phyloP scores from a whole-genome alignment of 1,140 invertebrate species.

The Micrasema longulum region DNA sequence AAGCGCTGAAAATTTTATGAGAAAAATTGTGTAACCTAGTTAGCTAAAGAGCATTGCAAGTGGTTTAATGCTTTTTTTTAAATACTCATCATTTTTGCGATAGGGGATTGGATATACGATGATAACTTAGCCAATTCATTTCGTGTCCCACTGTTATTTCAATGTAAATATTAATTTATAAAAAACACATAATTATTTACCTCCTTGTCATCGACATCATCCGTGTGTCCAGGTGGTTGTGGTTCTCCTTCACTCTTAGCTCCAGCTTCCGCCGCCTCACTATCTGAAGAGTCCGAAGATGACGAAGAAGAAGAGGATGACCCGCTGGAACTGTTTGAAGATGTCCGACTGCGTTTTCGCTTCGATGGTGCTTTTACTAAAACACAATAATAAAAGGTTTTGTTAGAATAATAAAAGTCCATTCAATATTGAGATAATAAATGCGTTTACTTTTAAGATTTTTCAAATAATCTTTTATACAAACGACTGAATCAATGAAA shows the following conservation, averaged over 20 bases:
- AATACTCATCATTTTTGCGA: no score
- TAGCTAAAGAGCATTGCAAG: no score
- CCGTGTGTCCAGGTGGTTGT: slow-evolving; percentile 49
- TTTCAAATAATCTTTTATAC: no score
- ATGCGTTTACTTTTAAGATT: no score
- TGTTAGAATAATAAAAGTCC: no score
- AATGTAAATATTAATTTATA: not conserved
- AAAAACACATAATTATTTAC: slow-evolving; percentile 9
- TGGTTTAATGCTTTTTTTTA: no score
- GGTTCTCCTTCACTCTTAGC: slow-evolving; percentile 41
- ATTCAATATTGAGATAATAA: no score
- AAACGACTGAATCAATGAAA: no score
- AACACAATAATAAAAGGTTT: not conserved
- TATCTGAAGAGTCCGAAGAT: slow-evolving; percentile 60
- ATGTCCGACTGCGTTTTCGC: slow-evolving; percentile 56
- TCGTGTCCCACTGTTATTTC: not conserved
- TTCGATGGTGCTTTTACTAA: slow-evolving; percentile 50
- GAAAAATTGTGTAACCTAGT: no score
- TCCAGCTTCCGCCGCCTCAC: slow-evolving; percentile 58
- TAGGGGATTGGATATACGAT: no score
- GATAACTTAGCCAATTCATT: not conserved
- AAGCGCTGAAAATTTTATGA: no score
- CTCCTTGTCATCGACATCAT: slow-evolving; percentile 41
- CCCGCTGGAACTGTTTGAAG: slow-evolving; percentile 58
- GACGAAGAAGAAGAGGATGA: slow-evolving; percentile 51